Evolutionary conservation across 2,797 vertebrate genomes (phyloP), one percentile per base, ranked within the genome.

Genomic region (Miichthys miiuy): DNA sequence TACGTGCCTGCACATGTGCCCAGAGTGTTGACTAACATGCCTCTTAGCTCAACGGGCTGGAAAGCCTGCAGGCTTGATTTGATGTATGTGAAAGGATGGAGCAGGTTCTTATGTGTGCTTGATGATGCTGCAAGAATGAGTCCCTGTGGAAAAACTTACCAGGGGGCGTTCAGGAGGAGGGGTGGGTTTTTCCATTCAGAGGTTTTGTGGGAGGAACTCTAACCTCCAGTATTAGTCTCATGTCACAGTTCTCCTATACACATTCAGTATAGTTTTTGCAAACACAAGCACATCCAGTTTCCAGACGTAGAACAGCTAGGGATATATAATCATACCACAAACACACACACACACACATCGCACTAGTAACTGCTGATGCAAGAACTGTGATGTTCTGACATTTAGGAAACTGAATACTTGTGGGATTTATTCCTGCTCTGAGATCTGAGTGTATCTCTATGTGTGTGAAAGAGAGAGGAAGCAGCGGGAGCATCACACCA

Each of bases 61-160:
- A 88, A 87, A 84, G 64, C 64, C 78, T 85, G 57, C 69, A 79
- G 71, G 80, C 58, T 55, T 42, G 47, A 58, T 64, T 77, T 61
- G 81, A 86, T 75, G 80, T 58, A 68, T 86, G 77, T 68, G 52
- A 72, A 63, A 51, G 77, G 76, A 75, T 77, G 52, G 34, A 78
- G 78, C 75, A 70, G 80, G 50, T 84, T 68, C 84, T 80, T 84
- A 55, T 87, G 58, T 73, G 70, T 68, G 81, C 72, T 71, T 72
- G 72, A 75, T 81, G 87, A 87, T 69, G 85, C 77, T 85, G 77
- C 47, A 70, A 81, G 55, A 88, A 82, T 72, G 72, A 69, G 57
- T 77, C 82, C 75, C 80, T 14, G 23, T 54, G 69, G 80, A 44
- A 48, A 52, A 63, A 57, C 12, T 62, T 41, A 70, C 10, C 23